Evolutionary conservation across 2,797 vertebrate genomes (phyloP), one percentile per base, ranked within the genome.

Genomic region (Protosalanx chinensis): DNA sequence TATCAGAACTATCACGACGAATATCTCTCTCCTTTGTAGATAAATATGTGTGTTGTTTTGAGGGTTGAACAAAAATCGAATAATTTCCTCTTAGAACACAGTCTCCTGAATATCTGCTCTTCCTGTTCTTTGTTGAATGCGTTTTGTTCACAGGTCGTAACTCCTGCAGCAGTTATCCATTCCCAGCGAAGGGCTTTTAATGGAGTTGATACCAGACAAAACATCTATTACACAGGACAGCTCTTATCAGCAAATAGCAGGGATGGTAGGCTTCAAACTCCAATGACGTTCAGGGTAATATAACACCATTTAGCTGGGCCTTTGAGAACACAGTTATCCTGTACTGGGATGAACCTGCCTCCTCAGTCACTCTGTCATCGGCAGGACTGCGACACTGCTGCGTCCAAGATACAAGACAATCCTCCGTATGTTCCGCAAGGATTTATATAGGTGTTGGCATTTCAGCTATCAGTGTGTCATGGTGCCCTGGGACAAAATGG

Each of bases 91-190:
- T 80, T 84, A 87, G 32, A 64, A 64, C 16, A 87, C 85, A 84
- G 84, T 82, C 75, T 78, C 84, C 82, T 79, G 86, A 86, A 87
- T 60, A 79, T 88, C 87, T 77, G 82, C 84, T 86, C 88, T 88
- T 85, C 87, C 87, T 85, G 82, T 81, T 83, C 79, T 90, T 88
- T 87, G 88, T 90, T 86, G 89, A 90, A 90, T 85, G 86, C 76
- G 82, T 90, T 90, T 90, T 86, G 88, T 86, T 90, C 88, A 87
- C 82, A 88, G 84, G 79, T 84, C 89, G 83, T 89, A 88, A 90
- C 89, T 90, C 88, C 89, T 87, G 77, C 85, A 86, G 86, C 85
- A 75, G 53, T 80, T 81, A 89, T 86, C 85, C 75, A 85, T 80
- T 89, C 82, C 79, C 85, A 82, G 79, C 87, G 85, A 89, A 89